These are phyloP conservation scores for Steromphala cineraria DNA, from an alignment of 2,888 invertebrate genomes.

Conservation along the genomic window DNA sequence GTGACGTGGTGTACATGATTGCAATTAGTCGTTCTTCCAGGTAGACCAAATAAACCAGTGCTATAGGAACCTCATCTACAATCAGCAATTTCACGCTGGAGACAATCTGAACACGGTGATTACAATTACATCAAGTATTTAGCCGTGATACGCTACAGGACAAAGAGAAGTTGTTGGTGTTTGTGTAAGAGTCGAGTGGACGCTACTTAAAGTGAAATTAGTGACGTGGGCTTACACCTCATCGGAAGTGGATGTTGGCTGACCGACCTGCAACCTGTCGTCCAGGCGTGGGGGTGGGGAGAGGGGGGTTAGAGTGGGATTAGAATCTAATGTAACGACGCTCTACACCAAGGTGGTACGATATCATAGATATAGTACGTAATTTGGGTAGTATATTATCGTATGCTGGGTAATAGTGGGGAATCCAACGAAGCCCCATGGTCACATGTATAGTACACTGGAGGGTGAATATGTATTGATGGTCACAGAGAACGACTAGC, in stretches of 20 bases:
- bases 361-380: not conserved
- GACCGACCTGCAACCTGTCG: not conserved
- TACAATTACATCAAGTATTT: not conserved
- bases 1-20: too few relatives aligned
- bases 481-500: too few relatives aligned
- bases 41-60: too few relatives aligned
- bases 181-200: constrained; percentile 4
- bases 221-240: not conserved
- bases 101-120: not conserved
- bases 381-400: too few relatives aligned
- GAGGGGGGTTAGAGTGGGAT: not conserved
- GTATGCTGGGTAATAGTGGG: too few relatives aligned
- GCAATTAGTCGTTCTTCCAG: too few relatives aligned
- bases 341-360: not conserved
- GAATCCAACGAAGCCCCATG: too few relatives aligned
- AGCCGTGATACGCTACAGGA: not conserved
- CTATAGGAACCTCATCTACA: not conserved
- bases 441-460: too few relatives aligned
- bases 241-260: constrained; percentile 6
- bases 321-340: too few relatives aligned
- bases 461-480: too few relatives aligned
- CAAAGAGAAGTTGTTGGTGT: not conserved
- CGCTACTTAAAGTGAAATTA: constrained; percentile 16
- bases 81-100: constrained; percentile 4
- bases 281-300: not conserved